Base-by-base conservation (phyloP, 2,113 vertebrate species). In the Himantopus leucocephalus region DNA sequence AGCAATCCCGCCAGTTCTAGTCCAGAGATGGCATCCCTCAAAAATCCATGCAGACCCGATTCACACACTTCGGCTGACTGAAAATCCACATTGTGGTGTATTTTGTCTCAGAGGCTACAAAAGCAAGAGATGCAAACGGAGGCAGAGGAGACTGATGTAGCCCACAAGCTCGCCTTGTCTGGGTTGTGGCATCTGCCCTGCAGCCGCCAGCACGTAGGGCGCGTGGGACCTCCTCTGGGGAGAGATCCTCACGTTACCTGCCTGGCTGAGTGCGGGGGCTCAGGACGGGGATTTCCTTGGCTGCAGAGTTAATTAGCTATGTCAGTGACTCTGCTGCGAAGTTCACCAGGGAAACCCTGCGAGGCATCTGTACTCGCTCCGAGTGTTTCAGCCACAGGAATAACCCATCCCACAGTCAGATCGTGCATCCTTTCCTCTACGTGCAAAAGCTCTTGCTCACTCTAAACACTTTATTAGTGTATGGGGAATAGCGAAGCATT, bases 151-250 rank as follows among this genome's bases (percentile, higher is more conserved):
- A 23, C 9, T 0, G 12, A 45, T 3, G 13, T 1, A 68, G 68
- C 16, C 48, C 34, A 3, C 4, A 7, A 21, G 29, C 26, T 74
- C 74, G 20, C 9, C 32, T 37, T 8, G 10, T 3, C 71, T 2
- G 14, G 66, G 35, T 5, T 30, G n/a, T 12, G 45, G 81, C 48
- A 26, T 3, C 64, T 34, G 48, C 7, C 52, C 30, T 37, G 24
- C 58, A 59, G 81, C 53, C 27, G 2, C 22, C 66, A 59, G 67
- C 3, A 0, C 62, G 39, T 8, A 11, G 30, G 6, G 18, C 55
- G 0, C 24, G 2, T 0, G 0, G 16, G 60, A 21, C 50, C 45
- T 62, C 26, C 14, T 8, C 56, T 27, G 48, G 81, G 32, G 18
- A n/a, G 3, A 32, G 26, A 48, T 16, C 56, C 35, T 29, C 27